Percentiles rank a stretch among this genome's conserved stretches.
Conservation (phyloP, 2,113 vertebrate species). For the Reinhardtius hippoglossoides region DNA sequence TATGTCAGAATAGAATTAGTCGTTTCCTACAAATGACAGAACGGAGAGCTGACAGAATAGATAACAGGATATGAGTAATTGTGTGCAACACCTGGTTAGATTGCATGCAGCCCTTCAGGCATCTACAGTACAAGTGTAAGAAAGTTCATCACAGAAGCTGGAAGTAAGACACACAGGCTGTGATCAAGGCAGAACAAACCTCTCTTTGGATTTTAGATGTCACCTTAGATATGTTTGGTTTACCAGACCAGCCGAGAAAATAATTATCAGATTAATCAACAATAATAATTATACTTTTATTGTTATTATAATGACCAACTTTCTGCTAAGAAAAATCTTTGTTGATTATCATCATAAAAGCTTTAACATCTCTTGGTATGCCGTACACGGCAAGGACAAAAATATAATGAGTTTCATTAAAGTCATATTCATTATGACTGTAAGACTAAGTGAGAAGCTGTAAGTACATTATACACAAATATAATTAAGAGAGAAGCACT, state of each 20-base stretch:
- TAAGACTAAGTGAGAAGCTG: constrained; percentile 7
- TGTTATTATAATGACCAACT: no score
- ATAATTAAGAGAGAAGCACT: constrained; percentile 22
- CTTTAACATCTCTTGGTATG: no score
- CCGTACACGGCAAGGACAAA: no score
- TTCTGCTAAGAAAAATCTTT: no score
- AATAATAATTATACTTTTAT: no score
- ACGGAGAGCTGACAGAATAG: background rate
- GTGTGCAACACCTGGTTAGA: constrained; percentile 9
- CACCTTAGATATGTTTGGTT: no score
- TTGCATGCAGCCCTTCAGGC: background rate
- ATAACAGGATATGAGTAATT: constrained; percentile 2
- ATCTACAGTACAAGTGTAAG: background rate
- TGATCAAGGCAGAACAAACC: background rate
- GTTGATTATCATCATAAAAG: no score
- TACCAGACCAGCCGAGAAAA: no score
- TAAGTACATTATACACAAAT: constrained; percentile 1
- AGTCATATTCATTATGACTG: constrained; percentile 8
- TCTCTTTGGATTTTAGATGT: no score
- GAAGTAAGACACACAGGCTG: background rate
- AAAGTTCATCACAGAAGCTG: background rate
- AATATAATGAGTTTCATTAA: background rate
- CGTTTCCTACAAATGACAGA: background rate
- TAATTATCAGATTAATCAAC: no score
- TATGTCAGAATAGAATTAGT: background rate